phyloP scores from a whole-genome alignment of 2,888 invertebrate species.

The Pseudococcus viburni region DNA sequence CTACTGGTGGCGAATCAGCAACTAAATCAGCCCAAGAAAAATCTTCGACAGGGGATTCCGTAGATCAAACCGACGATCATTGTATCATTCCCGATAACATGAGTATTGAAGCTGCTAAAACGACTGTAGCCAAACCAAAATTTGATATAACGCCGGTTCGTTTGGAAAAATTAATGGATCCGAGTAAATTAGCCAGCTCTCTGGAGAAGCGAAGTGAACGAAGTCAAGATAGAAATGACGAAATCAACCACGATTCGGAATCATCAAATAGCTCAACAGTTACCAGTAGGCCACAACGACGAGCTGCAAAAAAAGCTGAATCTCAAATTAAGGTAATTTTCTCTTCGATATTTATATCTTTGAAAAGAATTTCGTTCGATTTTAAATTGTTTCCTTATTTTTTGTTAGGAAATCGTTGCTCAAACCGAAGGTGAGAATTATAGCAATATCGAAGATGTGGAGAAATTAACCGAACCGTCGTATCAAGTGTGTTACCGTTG shows the following conservation, averaged over 20 bases:
- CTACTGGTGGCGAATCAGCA: not conserved
- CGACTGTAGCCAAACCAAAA: constrained; percentile 29
- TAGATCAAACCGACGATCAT: constrained; percentile 45
- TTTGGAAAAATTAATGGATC: constrained; percentile 64
- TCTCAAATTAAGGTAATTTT: constrained; percentile 69
- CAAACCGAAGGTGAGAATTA: constrained; percentile 50
- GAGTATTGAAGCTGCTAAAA: not conserved
- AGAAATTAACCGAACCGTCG: constrained; percentile 6
- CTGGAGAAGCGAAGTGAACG: not conserved
- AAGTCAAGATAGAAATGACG: not conserved
- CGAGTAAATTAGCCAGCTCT: constrained; percentile 40
- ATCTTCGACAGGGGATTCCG: not conserved
- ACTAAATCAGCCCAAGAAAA: constrained; percentile 1
- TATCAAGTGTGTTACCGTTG: constrained; percentile 67
- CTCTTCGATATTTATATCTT: not conserved
- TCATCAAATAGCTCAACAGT: not conserved
- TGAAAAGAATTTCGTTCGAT: too few species aligned
- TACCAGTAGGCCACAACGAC: constrained; percentile 68
- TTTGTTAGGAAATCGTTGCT: constrained; percentile 67
- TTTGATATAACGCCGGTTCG: constrained; percentile 63
- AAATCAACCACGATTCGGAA: not conserved
- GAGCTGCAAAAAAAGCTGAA: constrained; percentile 69
- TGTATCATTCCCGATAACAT: constrained; percentile 60
- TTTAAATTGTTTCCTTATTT: not conserved
- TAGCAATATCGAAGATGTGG: constrained; percentile 30